Evolutionary conservation across 2,888 invertebrate species (phyloP).

Genomic region (Apocheima hispidaria): DNA sequence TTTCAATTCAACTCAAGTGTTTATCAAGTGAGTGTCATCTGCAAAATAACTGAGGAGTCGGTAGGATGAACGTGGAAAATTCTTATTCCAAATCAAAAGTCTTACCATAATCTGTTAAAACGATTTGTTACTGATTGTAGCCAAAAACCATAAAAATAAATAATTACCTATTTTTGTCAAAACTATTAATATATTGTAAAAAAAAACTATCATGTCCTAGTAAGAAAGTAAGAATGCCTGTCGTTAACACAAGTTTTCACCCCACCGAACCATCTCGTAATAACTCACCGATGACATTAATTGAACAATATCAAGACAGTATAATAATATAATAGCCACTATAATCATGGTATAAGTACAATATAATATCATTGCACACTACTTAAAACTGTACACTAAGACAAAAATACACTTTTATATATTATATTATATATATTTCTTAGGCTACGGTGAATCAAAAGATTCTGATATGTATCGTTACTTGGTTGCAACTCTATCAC

Average conservation of each 20-base stretch:
- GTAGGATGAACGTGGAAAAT: constrained; percentile 38
- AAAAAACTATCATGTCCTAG: background rate
- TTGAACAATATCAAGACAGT: constrained; percentile 21
- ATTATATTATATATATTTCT: constrained; percentile 53
- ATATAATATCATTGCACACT: constrained; percentile 25
- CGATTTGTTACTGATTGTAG: too few relatives aligned
- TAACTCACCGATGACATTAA: constrained; percentile 25
- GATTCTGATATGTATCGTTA: constrained; percentile 91
- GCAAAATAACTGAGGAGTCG: constrained; percentile 55
- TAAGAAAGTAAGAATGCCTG: background rate
- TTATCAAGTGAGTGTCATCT: constrained; percentile 59
- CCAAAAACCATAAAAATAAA: too few relatives aligned
- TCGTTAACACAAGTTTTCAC: constrained; percentile 19
- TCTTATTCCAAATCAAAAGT: too few relatives aligned
- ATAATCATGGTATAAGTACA: constrained; percentile 19
- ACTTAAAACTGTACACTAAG: constrained; percentile 63
- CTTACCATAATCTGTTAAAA: too few relatives aligned
- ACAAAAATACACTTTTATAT: constrained; percentile 51
- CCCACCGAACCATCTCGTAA: constrained; percentile 37
- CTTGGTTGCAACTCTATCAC: constrained; percentile 89
- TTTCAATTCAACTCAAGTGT: constrained; percentile 40
- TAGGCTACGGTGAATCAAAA: constrained; percentile 87
- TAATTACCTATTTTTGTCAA: too few relatives aligned
- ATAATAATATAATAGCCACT: constrained; percentile 19
- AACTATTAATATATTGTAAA: too few relatives aligned